A percentile compares a stretch with the other conserved stretches of the same genome.
Evolutionary conservation across 2,888 invertebrate species (phyloP).

Genomic region (Erebia ligea): DNA sequence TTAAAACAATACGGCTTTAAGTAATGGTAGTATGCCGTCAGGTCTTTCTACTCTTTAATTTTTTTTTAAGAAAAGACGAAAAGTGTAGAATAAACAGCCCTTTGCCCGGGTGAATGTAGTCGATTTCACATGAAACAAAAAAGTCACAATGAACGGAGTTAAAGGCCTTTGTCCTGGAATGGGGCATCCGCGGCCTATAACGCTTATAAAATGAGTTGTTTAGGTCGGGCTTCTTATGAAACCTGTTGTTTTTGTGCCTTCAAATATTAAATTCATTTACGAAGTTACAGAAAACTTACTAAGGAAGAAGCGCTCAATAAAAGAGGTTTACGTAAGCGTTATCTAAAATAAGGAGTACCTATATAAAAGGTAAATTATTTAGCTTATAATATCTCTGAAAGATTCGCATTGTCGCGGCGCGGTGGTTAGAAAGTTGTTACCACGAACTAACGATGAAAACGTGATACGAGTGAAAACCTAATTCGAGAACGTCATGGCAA

Average conservation of each 20-base stretch:
- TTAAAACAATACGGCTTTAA: too few species aligned
- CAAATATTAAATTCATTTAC: not conserved
- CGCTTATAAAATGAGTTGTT: not conserved
- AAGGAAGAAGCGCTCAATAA: not conserved
- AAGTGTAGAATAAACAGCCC: not conserved
- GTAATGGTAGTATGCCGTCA: too few species aligned
- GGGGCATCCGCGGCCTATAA: not conserved
- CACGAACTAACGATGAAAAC: too few species aligned
- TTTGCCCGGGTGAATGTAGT: not conserved
- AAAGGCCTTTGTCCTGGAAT: not conserved
- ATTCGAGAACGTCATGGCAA: too few species aligned
- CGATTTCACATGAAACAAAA: not conserved
- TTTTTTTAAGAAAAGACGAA: not conserved
- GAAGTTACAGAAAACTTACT: not conserved
- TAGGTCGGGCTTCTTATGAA: conserved; percentile 1
- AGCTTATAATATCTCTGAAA: too few species aligned
- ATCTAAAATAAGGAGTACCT: too few species aligned
- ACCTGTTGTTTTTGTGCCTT: not conserved
- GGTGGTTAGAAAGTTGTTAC: too few species aligned
- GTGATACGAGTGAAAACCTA: too few species aligned
- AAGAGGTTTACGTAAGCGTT: not conserved
- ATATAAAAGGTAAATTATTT: too few species aligned
- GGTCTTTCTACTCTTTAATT: not conserved
- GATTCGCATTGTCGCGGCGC: too few species aligned
- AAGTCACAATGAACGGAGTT: not conserved